Evolutionary conservation across 2,113 vertebrate genomes (phyloP).

Genomic region (Lampris incognitus): DNA sequence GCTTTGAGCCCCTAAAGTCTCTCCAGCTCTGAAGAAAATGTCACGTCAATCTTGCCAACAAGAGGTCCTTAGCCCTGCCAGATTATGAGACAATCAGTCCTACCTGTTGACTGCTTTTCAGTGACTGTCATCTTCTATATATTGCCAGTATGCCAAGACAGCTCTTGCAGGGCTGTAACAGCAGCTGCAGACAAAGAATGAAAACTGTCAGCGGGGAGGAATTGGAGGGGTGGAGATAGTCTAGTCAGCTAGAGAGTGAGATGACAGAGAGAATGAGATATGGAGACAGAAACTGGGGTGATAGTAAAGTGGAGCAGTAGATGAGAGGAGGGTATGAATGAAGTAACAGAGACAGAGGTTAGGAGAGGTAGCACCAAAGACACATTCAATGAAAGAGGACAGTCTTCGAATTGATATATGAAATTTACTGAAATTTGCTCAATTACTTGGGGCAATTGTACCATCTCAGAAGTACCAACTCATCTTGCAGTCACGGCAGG

Average conservation of each 20-base stretch:
- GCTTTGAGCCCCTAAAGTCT: constrained; percentile 28
- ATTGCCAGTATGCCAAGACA: background rate
- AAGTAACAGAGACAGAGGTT: background rate
- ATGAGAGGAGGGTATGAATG: constrained; percentile 7
- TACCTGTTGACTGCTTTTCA: constrained; percentile 16
- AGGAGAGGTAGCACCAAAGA: background rate
- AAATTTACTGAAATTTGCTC: constrained; percentile 29
- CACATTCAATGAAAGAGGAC: constrained; percentile 34
- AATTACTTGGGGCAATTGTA: constrained; percentile 31
- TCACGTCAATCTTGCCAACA: constrained; percentile 47
- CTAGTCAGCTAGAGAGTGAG: constrained; percentile 17
- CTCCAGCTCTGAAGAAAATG: constrained; percentile 45
- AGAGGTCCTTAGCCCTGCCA: constrained; percentile 1
- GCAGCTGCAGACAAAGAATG: constrained; percentile 1
- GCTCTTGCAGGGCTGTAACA: background rate
- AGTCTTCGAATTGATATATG: constrained; percentile 34
- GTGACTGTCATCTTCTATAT: background rate
- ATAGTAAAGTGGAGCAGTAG: background rate
- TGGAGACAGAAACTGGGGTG: constrained; percentile 6
- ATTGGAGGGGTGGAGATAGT: background rate
- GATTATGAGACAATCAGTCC: constrained; percentile 11
- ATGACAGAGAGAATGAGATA: constrained; percentile 29
- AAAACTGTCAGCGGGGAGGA: background rate
- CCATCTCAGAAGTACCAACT: constrained; percentile 37
- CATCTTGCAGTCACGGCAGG: constrained; percentile 15